These are phyloP conservation scores for Cheilosia pagana DNA, from an alignment of 2,888 invertebrate species.

Conservation along the genomic window DNA sequence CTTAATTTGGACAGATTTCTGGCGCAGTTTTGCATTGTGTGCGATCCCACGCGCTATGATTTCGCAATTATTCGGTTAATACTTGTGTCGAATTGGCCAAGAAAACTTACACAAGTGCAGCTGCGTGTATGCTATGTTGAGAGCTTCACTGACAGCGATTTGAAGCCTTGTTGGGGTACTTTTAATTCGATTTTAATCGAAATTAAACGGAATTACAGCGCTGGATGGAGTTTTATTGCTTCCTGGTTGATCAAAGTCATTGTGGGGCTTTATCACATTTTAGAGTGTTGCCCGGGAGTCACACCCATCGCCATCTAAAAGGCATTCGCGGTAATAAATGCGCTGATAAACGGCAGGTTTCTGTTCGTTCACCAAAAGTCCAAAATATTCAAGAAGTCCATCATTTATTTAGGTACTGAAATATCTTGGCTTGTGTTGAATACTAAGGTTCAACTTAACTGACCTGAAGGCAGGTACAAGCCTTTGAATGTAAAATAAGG, in stretches of 20 bases:
- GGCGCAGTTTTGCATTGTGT: too few relatives aligned
- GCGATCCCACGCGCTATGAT: not conserved
- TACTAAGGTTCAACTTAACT: too few relatives aligned
- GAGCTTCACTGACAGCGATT: not conserved
- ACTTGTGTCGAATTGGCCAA: not conserved
- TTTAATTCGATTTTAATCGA: slow-evolving; percentile 37
- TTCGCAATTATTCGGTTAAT: not conserved
- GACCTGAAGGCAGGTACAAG: too few relatives aligned
- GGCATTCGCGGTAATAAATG: too few relatives aligned
- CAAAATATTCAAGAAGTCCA: too few relatives aligned
- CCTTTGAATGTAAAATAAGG: too few relatives aligned
- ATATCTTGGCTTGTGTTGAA: too few relatives aligned
- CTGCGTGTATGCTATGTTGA: not conserved
- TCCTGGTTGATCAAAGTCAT: slow-evolving; percentile 7
- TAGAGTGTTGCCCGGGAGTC: not conserved
- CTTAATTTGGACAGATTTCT: slow-evolving; percentile 19
- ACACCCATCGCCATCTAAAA: not conserved
- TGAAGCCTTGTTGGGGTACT: not conserved
- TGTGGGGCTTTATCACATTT: not conserved
- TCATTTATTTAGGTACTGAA: too few relatives aligned
- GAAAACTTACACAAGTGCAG: not conserved
- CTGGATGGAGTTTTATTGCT: slow-evolving; percentile 13
- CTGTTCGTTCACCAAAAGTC: too few relatives aligned
- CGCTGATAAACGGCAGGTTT: too few relatives aligned
- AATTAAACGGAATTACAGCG: slow-evolving; percentile 36